Base-by-base conservation (phyloP, 2,113 vertebrate species). In the Ptychochromis oligacanthus region DNA sequence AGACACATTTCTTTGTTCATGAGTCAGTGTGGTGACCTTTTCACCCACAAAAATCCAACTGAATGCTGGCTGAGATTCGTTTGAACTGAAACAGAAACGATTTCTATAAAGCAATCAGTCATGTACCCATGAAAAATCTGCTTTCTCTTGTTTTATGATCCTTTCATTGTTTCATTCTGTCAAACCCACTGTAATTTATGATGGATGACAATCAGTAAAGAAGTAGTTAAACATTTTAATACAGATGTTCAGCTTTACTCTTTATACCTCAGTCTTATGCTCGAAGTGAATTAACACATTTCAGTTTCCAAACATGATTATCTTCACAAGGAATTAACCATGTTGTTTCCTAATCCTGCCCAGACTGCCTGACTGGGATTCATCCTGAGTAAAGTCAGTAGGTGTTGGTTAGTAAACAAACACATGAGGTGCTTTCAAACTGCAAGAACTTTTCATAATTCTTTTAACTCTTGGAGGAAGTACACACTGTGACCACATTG, bases 401-500 rank as follows among this genome's bases (percentile, higher is more conserved):
- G 62, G n/a, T 43, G 15, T 17, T 22, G 38, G 22, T 18, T 46
- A 9, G 11, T 46, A 26, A 46, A 11, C 38, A 2, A 4, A 38
- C 26, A 4, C 2, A 18, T 0, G 18, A 70, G 17, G 43, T 52
- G 65, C 64, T 67, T 67, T 67, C 64, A 67, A 22, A 46, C 14
- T 67, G 14, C 14, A 26, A 14, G 62, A 67, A 46, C 18, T 67
- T 28, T 0, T 52, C 43, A 20, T 28, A 49, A 13, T 13, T 70
- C 43, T 28, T 49, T 49, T 5, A 49, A 70, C 24, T 70, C 11
- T 26, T 5, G 43, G 15, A 70, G 43, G 43, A 70, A 28, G 40
- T 13, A 0, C 24, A 0, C 18, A 7, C 20, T 54, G 52, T 20
- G 3, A 18, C 0, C 14, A 26, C 38, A 14, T 40, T 67, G 38